Evolutionary conservation across 2,113 vertebrate species (phyloP).

Genomic region (Sphaerodactylus townsendi): DNA sequence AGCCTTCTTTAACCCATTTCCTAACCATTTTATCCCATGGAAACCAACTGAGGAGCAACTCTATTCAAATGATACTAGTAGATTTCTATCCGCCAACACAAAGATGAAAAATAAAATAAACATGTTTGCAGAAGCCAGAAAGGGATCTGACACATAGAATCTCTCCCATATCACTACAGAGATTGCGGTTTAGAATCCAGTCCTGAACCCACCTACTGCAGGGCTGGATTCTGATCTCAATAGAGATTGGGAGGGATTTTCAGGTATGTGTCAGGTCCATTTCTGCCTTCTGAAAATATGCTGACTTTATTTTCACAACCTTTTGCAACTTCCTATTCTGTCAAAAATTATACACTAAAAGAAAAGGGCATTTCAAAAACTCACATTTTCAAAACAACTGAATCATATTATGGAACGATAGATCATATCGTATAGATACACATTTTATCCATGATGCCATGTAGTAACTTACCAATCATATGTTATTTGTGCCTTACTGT

Average conservation of each 20-base stretch:
- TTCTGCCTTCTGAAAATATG: too few species aligned
- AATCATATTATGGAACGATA: constrained; percentile 24
- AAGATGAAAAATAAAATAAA: neutral
- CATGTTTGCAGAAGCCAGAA: neutral
- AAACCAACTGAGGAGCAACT: constrained; percentile 27
- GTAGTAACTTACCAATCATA: constrained; percentile 5
- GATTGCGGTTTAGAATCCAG: neutral
- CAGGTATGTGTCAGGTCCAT: too few species aligned
- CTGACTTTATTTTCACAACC: neutral
- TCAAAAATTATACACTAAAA: neutral
- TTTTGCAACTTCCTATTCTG: neutral
- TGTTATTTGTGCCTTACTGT: neutral
- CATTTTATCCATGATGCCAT: neutral
- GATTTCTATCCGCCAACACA: constrained; percentile 3
- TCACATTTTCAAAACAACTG: neutral
- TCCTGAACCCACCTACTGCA: neutral
- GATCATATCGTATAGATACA: constrained; percentile 44
- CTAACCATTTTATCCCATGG: neutral
- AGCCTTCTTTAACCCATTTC: neutral
- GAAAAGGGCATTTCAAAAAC: neutral
- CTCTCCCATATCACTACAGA: neutral
- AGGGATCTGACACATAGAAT: neutral
- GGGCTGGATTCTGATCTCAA: too few species aligned
- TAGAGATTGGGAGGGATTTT: too few species aligned
- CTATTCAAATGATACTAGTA: neutral